These are phyloP conservation scores for Drosophila nigromelanica DNA, from an alignment of 1,140 invertebrate genomes.

Conservation along the genomic window DNA sequence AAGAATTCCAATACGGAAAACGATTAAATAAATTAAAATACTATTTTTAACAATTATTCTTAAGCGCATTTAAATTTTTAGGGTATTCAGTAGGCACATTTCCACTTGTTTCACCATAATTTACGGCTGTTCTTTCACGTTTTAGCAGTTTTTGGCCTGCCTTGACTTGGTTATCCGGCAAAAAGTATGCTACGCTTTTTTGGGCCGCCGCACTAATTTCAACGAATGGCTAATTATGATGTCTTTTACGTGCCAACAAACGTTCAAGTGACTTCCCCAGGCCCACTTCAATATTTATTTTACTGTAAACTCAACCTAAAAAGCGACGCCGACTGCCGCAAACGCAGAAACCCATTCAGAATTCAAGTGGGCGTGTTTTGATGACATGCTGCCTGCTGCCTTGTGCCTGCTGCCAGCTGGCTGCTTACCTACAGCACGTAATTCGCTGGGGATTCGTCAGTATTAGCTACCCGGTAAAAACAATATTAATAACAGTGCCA, in stretches of 20 bases:
- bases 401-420: conserved; percentile 36
- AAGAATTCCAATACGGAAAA: no score
- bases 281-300: conserved; percentile 79
- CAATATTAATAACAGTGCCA: conserved; percentile 77
- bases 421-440: conserved; percentile 80
- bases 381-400: conserved; percentile 73
- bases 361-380: conserved; percentile 80
- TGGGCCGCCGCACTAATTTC: conserved; percentile 53
- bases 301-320: conserved; percentile 77
- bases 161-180: conserved; percentile 16
- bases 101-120: background rate
- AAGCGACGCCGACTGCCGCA: conserved; percentile 16
- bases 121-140: conserved; percentile 18
- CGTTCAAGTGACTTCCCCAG: conserved; percentile 70
- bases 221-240: conserved; percentile 77
- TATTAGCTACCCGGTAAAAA: conserved; percentile 77
- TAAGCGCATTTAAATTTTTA: background rate
- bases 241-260: conserved; percentile 81
- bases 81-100: background rate
- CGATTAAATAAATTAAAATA: no score
- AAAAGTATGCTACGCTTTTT: conserved; percentile 31
- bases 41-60: background rate
- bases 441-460: conserved; percentile 77
- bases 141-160: conserved; percentile 52
- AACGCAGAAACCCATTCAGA: conserved; percentile 59